A percentile compares a stretch with the other conserved stretches of the same genome.
Conservation (phyloP, 1,140 invertebrate species). For the Anadara kagoshimensis region DNA sequence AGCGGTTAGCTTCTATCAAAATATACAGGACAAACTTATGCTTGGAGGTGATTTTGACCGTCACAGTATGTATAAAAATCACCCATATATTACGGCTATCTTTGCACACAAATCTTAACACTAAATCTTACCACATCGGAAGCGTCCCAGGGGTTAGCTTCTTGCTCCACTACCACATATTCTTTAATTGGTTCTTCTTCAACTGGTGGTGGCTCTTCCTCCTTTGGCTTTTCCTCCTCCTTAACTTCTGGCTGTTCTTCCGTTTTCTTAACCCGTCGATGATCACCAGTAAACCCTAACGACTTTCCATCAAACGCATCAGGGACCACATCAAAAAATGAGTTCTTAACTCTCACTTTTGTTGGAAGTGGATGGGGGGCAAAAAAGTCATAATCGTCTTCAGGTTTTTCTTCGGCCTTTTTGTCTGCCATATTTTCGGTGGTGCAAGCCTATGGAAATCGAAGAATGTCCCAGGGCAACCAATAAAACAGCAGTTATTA, state of each 20-base stretch:
- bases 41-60: too few species aligned
- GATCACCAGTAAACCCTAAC: constrained; percentile 51
- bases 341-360: constrained; percentile 56
- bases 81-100: too few species aligned
- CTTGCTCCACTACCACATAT: constrained; percentile 2
- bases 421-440: too few species aligned
- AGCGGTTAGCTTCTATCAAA: too few species aligned
- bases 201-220: constrained; percentile 18
- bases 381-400: constrained; percentile 59
- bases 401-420: constrained; percentile 15
- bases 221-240: constrained; percentile 27
- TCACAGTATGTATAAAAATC: too few species aligned
- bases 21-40: too few species aligned
- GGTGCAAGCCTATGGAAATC: too few species aligned
- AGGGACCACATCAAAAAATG: constrained; percentile 56
- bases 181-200: constrained; percentile 12
- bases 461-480: too few species aligned
- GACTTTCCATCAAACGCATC: constrained; percentile 62
- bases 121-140: constrained; percentile 32
- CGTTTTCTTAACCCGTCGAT: constrained; percentile 14
- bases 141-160: constrained; percentile 54
- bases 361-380: constrained; percentile 58
- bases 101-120: too few species aligned
- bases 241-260: constrained; percentile 15
- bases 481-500: too few species aligned